Conservation (phyloP, 2,113 vertebrate genomes). For the Delphinapterus leucas region DNA sequence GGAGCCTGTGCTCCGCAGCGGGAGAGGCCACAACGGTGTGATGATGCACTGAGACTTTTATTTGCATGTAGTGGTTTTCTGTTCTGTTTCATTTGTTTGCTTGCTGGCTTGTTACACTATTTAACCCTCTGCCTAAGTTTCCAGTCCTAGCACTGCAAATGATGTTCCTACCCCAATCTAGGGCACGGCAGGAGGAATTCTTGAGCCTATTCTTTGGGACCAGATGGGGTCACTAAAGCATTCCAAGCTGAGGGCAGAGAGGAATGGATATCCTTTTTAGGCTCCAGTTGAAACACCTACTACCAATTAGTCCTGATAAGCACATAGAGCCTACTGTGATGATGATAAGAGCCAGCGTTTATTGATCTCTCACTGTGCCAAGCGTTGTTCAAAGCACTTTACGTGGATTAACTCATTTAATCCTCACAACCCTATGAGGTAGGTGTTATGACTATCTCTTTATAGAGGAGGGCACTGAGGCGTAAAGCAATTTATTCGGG, state of each 20-base stretch:
- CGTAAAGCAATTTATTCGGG: not conserved
- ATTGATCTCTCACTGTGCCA: not conserved
- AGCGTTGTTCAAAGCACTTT: constrained; percentile 16
- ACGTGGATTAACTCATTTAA: not conserved
- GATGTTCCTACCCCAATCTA: not conserved
- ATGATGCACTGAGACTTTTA: constrained; percentile 4
- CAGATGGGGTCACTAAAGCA: not conserved
- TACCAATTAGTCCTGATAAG: not conserved
- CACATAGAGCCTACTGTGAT: not conserved
- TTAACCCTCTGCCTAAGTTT: constrained; percentile 7
- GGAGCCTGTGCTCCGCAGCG: no score
- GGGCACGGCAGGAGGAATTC: not conserved
- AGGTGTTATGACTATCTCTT: not conserved
- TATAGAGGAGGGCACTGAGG: not conserved
- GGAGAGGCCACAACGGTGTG: no score
- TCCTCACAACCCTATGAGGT: not conserved
- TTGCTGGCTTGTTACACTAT: not conserved
- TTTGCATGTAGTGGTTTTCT: not conserved
- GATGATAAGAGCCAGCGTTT: not conserved
- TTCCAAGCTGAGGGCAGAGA: not conserved
- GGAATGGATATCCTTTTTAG: not conserved
- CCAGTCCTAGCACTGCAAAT: not conserved
- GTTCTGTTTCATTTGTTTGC: not conserved
- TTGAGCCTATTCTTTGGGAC: not conserved
- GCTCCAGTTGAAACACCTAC: not conserved